Evolutionary conservation across 2,113 vertebrate genomes (phyloP), one percentile per base, ranked within the genome.

Genomic region (Onychostoma macrolepis): DNA sequence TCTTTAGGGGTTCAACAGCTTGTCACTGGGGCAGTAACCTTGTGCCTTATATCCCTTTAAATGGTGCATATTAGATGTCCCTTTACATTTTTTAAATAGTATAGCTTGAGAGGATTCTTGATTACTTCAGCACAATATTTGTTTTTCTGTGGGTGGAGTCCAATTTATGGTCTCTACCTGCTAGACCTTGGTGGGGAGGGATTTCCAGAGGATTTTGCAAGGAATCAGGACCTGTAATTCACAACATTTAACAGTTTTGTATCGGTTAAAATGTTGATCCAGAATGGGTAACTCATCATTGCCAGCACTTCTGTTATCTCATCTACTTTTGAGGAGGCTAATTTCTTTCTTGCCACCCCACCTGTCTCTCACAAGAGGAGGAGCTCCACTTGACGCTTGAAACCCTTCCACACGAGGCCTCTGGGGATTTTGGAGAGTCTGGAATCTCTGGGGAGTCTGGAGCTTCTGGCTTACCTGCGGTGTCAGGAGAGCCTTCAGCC

Each of bases 291-390:
- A 56, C 63, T 38, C 71, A 13, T 28, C 6, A 83, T 84, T 78
- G 85, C 69, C 8, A 43, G 76, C 33, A 43, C 69, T 87, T 28
- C 26, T 82, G 24, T 86, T 17, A 80, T 85, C 74, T 92, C 87
- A 76, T 90, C 82, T 88, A 80, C 82, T 69, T 72, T 87, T 79
- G 83, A 75, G 50, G 41, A 61, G 50, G 84, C 88, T 90, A 93
- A 93, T 88, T 28, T 89, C 65, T 90, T 89, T 90, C 86, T 92
- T 94, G 92, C 84, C n/a, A 80, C 81, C 85, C 92, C 84, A 53
- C 89, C 86, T 94, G 93, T 91, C 93, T 93, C 89, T 93, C 94
- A 94, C 93, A 95, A 95, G 95, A 91, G 91, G 94, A 95, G 88
- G 92, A 94, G 92, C 81, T 92, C 88, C 79, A 88, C 78, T 82